These are phyloP conservation scores for Nymphalis c-album DNA, from an alignment of 2,888 invertebrate genomes.

Conservation along the genomic window DNA sequence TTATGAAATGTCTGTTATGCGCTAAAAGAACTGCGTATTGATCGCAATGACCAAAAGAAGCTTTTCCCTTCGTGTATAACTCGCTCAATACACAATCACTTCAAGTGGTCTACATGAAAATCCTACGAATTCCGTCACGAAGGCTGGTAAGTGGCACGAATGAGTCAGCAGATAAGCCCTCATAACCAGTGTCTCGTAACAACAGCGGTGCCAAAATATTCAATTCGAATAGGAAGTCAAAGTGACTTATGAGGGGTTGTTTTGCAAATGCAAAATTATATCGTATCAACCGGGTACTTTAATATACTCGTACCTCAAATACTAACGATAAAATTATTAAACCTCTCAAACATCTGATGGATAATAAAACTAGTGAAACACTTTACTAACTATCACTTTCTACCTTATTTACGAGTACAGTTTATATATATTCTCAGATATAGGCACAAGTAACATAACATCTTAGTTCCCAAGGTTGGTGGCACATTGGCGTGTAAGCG, in stretches of 20 bases:
- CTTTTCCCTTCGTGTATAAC: conserved; percentile 36
- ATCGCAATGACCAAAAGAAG: conserved; percentile 38
- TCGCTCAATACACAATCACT: conserved; percentile 50
- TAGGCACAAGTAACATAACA: too few relatives aligned
- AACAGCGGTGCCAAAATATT: conserved; percentile 31
- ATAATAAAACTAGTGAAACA: too few relatives aligned
- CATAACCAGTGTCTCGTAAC: conserved; percentile 23
- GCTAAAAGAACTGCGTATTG: conserved; percentile 30
- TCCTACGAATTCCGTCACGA: conserved; percentile 58
- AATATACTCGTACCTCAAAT: too few relatives aligned
- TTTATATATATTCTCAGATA: too few relatives aligned
- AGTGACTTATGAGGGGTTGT: conserved; percentile 16
- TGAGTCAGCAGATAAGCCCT: conserved; percentile 53
- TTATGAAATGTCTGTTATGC: background rate
- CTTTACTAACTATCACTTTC: background rate
- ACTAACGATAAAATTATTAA: too few relatives aligned
- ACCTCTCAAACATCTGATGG: too few relatives aligned
- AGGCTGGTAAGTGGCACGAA: conserved; percentile 48
- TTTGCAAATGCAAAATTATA: background rate
- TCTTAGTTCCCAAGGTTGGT: too few relatives aligned
- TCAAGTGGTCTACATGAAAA: conserved; percentile 45
- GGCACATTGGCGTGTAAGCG: too few relatives aligned
- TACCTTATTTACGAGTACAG: background rate
- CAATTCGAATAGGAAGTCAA: conserved; percentile 39
- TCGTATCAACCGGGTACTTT: background rate